Percentiles rank a stretch among this genome's conserved stretches.
phyloP scores from a whole-genome alignment of 2,113 vertebrate species.

The Plotosus lineatus region DNA sequence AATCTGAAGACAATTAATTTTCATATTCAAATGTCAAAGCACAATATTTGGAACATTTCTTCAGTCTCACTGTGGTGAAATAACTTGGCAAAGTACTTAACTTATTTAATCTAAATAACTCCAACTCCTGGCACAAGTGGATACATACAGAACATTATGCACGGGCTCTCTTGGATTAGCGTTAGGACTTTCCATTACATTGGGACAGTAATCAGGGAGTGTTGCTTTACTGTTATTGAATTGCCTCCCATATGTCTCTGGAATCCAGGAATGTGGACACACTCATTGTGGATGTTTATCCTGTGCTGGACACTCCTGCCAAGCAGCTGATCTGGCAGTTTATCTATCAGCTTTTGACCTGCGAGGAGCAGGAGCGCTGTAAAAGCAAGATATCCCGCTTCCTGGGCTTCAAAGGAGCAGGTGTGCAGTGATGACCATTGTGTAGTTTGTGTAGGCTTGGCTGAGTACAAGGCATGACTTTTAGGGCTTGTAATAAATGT shows the following conservation, averaged over 20 bases:
- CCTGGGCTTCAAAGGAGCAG: slow-evolving; percentile 83
- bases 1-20: slow-evolving; percentile 37
- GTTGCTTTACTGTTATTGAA: slow-evolving; percentile 29
- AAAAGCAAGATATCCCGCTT: slow-evolving; percentile 95
- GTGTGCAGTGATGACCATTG: slow-evolving; percentile 24
- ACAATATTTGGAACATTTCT: slow-evolving; percentile 22
- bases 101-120: too few species aligned
- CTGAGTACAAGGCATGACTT: background rate
- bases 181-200: slow-evolving; percentile 9
- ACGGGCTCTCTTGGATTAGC: slow-evolving; percentile 35
- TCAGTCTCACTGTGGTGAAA: slow-evolving; percentile 20
- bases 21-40: slow-evolving; percentile 31
- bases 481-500: background rate
- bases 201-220: background rate
- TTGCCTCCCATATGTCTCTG: slow-evolving; percentile 17
- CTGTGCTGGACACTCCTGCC: slow-evolving; percentile 93
- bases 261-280: slow-evolving; percentile 93
- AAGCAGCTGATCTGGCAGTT: slow-evolving; percentile 99
- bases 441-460: slow-evolving; percentile 8
- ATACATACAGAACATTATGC: slow-evolving; percentile 38
- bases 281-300: slow-evolving; percentile 88
- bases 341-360: slow-evolving; percentile 95
- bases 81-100: slow-evolving; percentile 37
- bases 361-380: slow-evolving; percentile 95
- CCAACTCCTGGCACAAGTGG: slow-evolving; percentile 41